Evolutionary conservation across 2,888 invertebrate species (phyloP).

Genomic region (Rhopalosiphum nymphaeae): DNA sequence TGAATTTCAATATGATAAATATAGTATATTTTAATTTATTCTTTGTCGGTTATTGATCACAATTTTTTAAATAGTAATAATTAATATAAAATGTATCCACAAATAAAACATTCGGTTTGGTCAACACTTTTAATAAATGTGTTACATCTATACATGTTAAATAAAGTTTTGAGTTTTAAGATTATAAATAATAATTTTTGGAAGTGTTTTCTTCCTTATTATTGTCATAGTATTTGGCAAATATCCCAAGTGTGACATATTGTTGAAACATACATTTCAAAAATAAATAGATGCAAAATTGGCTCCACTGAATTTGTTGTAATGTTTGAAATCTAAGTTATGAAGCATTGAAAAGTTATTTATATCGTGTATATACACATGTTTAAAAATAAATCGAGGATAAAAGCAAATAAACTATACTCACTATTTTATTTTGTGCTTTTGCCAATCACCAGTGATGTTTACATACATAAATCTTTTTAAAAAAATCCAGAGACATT

Average conservation of each 20-base stretch:
- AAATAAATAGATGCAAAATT: neutral
- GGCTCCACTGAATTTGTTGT: neutral
- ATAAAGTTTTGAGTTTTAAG: neutral
- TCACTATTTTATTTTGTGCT: neutral
- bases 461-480: neutral
- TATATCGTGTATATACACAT: neutral
- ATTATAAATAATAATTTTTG: neutral
- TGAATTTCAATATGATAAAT: neutral
- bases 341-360: neutral
- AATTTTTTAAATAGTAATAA: neutral
- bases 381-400: slow-evolving; percentile 47
- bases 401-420: neutral
- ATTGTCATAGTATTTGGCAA: slow-evolving; percentile 20
- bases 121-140: neutral
- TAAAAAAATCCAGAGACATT: neutral
- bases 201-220: neutral
- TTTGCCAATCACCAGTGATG: neutral
- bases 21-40: neutral
- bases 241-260: neutral
- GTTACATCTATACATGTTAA: neutral
- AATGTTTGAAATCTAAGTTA: neutral
- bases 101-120: neutral
- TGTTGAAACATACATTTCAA: slow-evolving; percentile 14
- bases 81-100: neutral
- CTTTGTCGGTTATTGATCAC: neutral